phyloP scores from a whole-genome alignment of 2,113 vertebrate species.

The Okapia johnstoni region DNA sequence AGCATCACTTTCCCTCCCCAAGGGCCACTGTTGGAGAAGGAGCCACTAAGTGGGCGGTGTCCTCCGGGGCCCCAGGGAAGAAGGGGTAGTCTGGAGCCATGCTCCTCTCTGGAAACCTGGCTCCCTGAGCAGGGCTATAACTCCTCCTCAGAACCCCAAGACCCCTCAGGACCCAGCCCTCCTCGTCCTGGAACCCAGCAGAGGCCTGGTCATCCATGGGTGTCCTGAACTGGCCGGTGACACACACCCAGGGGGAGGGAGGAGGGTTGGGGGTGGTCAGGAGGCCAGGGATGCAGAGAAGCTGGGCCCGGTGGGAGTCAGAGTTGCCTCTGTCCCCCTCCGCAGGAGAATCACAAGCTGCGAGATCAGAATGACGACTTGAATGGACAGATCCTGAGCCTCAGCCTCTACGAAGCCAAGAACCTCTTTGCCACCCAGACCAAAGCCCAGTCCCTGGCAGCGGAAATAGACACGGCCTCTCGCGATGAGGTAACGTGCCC shows the following conservation, averaged over 20 bases:
- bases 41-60: background rate
- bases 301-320: background rate
- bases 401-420: conserved; percentile 97
- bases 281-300: background rate
- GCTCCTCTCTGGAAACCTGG: background rate
- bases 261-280: background rate
- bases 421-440: conserved; percentile 96
- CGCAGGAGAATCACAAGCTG: conserved; percentile 95
- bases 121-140: background rate
- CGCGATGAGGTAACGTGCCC: conserved; percentile 90
- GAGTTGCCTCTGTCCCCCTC: background rate
- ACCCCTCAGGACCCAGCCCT: background rate
- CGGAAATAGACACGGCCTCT: conserved; percentile 96
- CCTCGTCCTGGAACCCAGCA: background rate
- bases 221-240: rapidly evolving
- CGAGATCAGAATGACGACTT: conserved; percentile 97
- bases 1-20: background rate
- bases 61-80: background rate
- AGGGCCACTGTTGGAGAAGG: too few relatives aligned
- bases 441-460: conserved; percentile 96
- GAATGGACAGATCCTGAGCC: conserved; percentile 96
- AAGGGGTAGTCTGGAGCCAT: background rate
- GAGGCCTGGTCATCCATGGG: background rate
- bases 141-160: background rate
- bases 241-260: background rate